Conservation (phyloP, 2,888 invertebrate genomes). For the Tridacna crocea region DNA sequence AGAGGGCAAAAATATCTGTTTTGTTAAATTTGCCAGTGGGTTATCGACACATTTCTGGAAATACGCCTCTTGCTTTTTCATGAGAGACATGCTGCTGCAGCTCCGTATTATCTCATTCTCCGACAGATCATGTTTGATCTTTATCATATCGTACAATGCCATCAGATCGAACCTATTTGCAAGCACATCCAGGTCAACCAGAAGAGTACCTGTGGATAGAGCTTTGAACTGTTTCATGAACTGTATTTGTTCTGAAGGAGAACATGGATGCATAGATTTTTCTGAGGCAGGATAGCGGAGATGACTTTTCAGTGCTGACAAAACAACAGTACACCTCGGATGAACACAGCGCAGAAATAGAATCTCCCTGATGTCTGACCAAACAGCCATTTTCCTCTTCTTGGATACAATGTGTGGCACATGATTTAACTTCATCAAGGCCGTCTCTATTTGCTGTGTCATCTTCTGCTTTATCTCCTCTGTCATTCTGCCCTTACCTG, state of each 20-base stretch:
- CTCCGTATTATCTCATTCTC: slow-evolving; percentile 14
- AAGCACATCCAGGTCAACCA: slow-evolving; percentile 62
- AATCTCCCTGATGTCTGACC: slow-evolving; percentile 70
- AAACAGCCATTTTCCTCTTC: slow-evolving; percentile 58
- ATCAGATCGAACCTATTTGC: slow-evolving; percentile 38
- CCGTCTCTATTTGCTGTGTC: slow-evolving; percentile 36
- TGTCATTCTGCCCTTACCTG: not conserved
- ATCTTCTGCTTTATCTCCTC: slow-evolving; percentile 16
- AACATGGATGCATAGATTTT: slow-evolving; percentile 60
- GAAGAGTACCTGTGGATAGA: slow-evolving; percentile 65
- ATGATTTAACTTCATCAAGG: slow-evolving; percentile 51
- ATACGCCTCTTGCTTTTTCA: not conserved
- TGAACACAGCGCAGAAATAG: slow-evolving; percentile 66
- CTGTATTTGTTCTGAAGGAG: slow-evolving; percentile 61
- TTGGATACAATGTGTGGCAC: slow-evolving; percentile 55
- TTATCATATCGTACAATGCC: slow-evolving; percentile 60
- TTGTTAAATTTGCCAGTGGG: not conserved
- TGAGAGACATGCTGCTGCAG: not conserved
- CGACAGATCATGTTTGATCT: slow-evolving; percentile 53
- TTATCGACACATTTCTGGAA: not conserved
- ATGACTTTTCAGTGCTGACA: slow-evolving; percentile 61
- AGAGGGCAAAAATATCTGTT: slow-evolving; percentile 16
- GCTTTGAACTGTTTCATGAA: slow-evolving; percentile 67
- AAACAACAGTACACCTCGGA: slow-evolving; percentile 62
- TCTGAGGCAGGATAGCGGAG: slow-evolving; percentile 59